Evolutionary conservation across 2,888 invertebrate genomes (phyloP).

Genomic region (Craniophora ligustri): DNA sequence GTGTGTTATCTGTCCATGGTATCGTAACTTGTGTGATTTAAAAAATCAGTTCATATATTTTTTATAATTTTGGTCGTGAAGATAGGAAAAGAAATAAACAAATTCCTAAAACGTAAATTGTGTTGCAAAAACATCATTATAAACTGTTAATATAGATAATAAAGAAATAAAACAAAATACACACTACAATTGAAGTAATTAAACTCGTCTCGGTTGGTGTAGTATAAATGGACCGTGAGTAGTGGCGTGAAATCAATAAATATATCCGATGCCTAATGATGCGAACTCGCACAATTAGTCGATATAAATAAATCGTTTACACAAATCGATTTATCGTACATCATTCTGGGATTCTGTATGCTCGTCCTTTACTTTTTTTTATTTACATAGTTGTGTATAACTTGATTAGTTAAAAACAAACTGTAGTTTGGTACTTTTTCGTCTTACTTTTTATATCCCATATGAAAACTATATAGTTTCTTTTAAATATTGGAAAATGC

Average conservation of each 20-base stretch:
- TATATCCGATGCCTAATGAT: conserved; percentile 52
- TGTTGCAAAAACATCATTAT: neutral
- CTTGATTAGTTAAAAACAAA: no score
- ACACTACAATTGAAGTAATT: conserved; percentile 41
- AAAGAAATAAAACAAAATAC: conserved; percentile 33
- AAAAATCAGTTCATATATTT: no score
- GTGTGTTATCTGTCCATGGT: no score
- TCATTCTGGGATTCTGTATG: conserved; percentile 31
- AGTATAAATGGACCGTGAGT: conserved; percentile 59
- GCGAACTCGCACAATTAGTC: conserved; percentile 55
- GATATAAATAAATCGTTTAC: conserved; percentile 55
- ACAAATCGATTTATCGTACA: conserved; percentile 49
- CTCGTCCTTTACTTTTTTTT: conserved; percentile 20
- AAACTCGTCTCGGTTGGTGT: conserved; percentile 50
- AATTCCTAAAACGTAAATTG: neutral
- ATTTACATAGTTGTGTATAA: no score
- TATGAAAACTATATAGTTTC: no score
- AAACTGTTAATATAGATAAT: neutral
- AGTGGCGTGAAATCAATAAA: conserved; percentile 70
- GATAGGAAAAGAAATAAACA: neutral
- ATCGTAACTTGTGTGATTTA: no score
- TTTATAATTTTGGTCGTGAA: no score
- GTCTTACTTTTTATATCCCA: no score
- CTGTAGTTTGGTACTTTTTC: no score
- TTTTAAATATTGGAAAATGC: no score